A percentile compares a stretch with the other conserved stretches of the same genome.
Evolutionary conservation across 2,113 vertebrate species (phyloP).

Genomic region (Misgurnus anguillicaudatus): DNA sequence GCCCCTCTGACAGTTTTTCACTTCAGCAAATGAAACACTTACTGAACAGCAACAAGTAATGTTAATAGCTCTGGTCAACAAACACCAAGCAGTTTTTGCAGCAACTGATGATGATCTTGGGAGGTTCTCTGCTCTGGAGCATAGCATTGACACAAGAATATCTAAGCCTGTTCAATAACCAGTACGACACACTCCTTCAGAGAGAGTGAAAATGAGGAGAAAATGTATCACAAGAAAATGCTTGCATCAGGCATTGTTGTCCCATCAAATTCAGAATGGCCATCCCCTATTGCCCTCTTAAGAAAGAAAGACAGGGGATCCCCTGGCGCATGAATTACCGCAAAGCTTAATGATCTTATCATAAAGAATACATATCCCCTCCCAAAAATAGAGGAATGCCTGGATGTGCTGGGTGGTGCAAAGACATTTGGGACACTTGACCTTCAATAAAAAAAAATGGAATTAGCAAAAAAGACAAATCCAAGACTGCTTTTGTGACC

Average conservation of each 20-base stretch:
- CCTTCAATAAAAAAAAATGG: neutral
- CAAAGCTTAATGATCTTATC: too few species aligned
- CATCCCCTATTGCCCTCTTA: neutral
- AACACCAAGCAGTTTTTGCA: constrained; percentile 14
- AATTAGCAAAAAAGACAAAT: neutral
- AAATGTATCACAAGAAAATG: neutral
- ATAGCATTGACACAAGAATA: neutral
- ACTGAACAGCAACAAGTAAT: neutral
- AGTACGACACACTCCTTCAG: neutral
- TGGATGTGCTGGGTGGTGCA: neutral
- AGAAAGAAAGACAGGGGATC: neutral
- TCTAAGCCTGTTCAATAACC: neutral
- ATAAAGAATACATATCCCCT: neutral
- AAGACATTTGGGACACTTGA: neutral
- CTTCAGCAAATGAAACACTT: neutral
- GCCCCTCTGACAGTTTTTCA: neutral
- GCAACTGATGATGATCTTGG: neutral
- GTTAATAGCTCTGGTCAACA: neutral
- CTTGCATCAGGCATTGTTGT: neutral
- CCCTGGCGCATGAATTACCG: neutral
- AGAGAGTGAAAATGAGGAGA: constrained; percentile 1
- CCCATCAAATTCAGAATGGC: neutral
- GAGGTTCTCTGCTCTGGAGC: neutral
- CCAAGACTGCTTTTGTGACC: neutral
- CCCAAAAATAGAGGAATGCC: constrained; percentile 5